Conservation (phyloP, 92 coral and sea anemone genomes). For the Palythoa grandiflora region DNA sequence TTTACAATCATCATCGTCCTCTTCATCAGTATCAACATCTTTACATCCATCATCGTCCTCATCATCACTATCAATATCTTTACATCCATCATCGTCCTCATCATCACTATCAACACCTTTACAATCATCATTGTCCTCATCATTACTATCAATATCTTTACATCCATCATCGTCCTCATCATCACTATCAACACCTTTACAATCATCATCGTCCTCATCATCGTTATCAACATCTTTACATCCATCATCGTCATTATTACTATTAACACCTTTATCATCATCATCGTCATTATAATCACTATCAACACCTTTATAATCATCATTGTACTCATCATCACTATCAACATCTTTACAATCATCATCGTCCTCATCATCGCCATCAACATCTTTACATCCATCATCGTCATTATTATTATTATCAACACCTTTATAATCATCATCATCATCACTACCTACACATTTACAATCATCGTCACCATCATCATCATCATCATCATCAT, state of each 20-base stretch:
- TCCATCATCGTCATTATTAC: neutral
- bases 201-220: neutral
- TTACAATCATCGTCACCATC: neutral
- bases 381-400: neutral
- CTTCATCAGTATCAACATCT: neutral
- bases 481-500: neutral
- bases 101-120: neutral
- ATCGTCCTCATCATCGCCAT: neutral
- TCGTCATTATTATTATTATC: neutral
- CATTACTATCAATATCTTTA: no score
- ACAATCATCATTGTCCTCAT: neutral
- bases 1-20: neutral
- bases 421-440: neutral
- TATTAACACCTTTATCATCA: neutral
- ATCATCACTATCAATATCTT: no score
- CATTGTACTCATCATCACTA: neutral
- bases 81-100: neutral
- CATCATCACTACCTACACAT: no score
- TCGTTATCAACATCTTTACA: neutral
- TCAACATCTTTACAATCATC: neutral
- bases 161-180: no score
- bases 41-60: neutral
- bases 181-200: neutral
- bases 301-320: neutral
- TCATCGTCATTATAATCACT: no score